phyloP scores from a whole-genome alignment of 2,888 invertebrate genomes.

The Brenthis ino region DNA sequence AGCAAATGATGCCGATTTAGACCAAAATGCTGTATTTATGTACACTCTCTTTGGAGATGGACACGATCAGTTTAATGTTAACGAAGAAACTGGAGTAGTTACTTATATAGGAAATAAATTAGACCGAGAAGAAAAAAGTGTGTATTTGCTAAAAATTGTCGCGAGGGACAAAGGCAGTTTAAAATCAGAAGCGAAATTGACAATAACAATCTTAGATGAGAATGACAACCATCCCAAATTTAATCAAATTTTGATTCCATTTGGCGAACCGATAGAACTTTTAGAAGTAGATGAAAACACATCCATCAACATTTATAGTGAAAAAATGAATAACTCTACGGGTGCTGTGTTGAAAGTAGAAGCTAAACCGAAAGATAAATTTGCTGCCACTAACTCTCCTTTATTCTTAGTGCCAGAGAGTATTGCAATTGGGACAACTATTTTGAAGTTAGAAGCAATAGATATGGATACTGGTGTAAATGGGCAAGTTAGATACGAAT shows the following conservation, averaged over 20 bases:
- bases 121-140: constrained; percentile 87
- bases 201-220: constrained; percentile 87
- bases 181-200: constrained; percentile 87
- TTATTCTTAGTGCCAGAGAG: constrained; percentile 88
- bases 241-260: constrained; percentile 86
- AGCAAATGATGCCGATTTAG: constrained; percentile 88
- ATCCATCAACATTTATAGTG: constrained; percentile 71
- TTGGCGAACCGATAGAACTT: constrained; percentile 86
- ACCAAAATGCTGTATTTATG: constrained; percentile 85
- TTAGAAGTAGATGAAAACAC: constrained; percentile 83
- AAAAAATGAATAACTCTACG: constrained; percentile 59
- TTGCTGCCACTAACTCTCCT: constrained; percentile 71
- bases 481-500: constrained; percentile 87
- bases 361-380: constrained; percentile 67
- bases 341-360: constrained; percentile 58
- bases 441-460: constrained; percentile 86
- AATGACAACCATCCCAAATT: constrained; percentile 91
- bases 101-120: constrained; percentile 82
- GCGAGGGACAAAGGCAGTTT: constrained; percentile 90
- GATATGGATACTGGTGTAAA: constrained; percentile 89
- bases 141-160: constrained; percentile 86
- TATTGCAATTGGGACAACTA: constrained; percentile 85
- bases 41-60: constrained; percentile 89
- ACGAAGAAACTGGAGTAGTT: constrained; percentile 84
- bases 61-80: constrained; percentile 87